Evolutionary conservation across 1,140 invertebrate species (phyloP).

Genomic region (Brachionus calyciflorus): DNA sequence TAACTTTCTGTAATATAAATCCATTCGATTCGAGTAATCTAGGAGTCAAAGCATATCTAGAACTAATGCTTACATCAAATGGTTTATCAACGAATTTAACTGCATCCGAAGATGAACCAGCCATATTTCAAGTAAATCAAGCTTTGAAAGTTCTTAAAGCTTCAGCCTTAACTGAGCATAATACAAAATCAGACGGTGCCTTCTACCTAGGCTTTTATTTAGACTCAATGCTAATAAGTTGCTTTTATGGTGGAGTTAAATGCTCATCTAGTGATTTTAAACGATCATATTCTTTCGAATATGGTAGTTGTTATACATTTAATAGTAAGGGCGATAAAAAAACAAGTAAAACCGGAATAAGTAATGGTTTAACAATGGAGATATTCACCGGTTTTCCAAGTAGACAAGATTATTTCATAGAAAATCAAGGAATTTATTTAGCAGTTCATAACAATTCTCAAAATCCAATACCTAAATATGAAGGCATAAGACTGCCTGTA

Average conservation of each 20-base stretch:
- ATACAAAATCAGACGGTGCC: neutral
- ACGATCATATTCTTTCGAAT: neutral
- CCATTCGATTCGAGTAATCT: neutral
- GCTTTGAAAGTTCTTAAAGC: neutral
- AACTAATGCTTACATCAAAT: neutral
- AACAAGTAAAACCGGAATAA: constrained; percentile 20
- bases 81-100: neutral
- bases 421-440: neutral
- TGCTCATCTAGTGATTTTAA: constrained; percentile 5
- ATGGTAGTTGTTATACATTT: constrained; percentile 20
- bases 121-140: neutral
- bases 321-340: neutral
- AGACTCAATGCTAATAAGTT: constrained; percentile 16
- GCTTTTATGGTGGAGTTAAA: neutral
- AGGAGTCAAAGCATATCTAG: neutral
- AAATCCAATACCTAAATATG: neutral
- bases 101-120: neutral
- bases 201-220: neutral
- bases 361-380: neutral
- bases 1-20: constrained; percentile 30
- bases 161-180: neutral
- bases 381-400: constrained; percentile 4
- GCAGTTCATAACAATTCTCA: constrained; percentile 11
- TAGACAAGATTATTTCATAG: neutral
- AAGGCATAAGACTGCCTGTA: neutral